These are phyloP conservation scores for Macquaria ambigua DNA, from an alignment of 2,113 vertebrate genomes.

Conservation along the genomic window DNA sequence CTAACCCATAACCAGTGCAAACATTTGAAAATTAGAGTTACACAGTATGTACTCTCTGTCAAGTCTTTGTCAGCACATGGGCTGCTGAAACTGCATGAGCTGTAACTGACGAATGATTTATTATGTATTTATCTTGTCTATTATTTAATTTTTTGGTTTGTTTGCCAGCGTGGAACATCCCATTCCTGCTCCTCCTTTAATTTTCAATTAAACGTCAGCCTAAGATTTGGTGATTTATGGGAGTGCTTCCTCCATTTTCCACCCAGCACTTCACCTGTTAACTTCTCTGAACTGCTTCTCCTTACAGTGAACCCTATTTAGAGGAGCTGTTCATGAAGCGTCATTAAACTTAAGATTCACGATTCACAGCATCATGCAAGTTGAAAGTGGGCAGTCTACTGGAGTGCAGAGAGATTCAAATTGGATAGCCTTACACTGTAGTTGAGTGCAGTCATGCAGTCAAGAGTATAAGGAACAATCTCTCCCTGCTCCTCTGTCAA, in stretches of 20 bases:
- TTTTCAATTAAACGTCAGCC: constrained; percentile 19
- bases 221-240: constrained; percentile 29
- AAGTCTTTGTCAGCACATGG: neutral
- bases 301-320: constrained; percentile 27
- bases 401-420: constrained; percentile 51
- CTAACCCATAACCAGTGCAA: neutral
- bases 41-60: neutral
- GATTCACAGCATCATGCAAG: constrained; percentile 44
- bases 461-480: constrained; percentile 23
- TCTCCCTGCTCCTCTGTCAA: constrained; percentile 11
- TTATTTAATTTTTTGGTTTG: neutral
- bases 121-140: neutral
- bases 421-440: constrained; percentile 45
- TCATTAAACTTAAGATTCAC: constrained; percentile 51
- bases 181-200: constrained; percentile 12
- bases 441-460: constrained; percentile 53
- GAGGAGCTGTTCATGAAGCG: constrained; percentile 24
- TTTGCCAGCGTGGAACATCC: constrained; percentile 27
- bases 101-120: neutral
- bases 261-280: constrained; percentile 34
- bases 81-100: neutral
- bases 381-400: constrained; percentile 40
- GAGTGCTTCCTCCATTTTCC: neutral
- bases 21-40: neutral
- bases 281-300: constrained; percentile 34